These are phyloP conservation scores for Pteruthius melanotis DNA, from an alignment of 2,113 vertebrate genomes.

Conservation along the genomic window DNA sequence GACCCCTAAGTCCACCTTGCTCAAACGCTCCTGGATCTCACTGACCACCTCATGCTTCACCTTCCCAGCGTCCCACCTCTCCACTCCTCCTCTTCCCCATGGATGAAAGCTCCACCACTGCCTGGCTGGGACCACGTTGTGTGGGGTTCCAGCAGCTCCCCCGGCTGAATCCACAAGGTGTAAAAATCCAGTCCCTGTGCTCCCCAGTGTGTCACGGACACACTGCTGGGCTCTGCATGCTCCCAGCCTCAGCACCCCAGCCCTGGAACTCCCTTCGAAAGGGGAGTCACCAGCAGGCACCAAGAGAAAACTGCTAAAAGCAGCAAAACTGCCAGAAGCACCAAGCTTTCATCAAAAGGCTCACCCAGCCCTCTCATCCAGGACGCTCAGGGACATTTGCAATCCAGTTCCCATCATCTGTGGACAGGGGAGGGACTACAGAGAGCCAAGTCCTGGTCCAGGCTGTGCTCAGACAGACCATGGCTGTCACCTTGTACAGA, in stretches of 20 bases:
- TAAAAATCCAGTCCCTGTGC: background rate
- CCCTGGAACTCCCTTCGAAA: background rate
- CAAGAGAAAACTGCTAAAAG: background rate
- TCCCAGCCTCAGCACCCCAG: background rate
- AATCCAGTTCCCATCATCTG: background rate
- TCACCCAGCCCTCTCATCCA: background rate
- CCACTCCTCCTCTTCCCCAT: background rate
- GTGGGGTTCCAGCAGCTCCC: background rate
- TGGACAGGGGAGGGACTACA: background rate
- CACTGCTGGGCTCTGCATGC: background rate
- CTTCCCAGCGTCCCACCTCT: background rate
- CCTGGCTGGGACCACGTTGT: background rate
- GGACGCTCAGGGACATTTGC: conserved; percentile 21
- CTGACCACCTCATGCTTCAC: conserved; percentile 38
- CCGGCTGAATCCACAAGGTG: background rate
- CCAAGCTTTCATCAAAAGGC: background rate
- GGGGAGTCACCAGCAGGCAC: background rate
- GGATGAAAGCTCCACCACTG: background rate
- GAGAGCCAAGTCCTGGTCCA: background rate
- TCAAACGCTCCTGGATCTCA: background rate
- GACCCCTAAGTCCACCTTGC: conserved; percentile 22
- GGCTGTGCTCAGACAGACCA: background rate
- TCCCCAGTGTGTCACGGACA: background rate
- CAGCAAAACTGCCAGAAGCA: background rate
- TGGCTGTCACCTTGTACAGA: background rate